Conservation (phyloP, 2,888 invertebrate species). For the Acronicta psi region DNA sequence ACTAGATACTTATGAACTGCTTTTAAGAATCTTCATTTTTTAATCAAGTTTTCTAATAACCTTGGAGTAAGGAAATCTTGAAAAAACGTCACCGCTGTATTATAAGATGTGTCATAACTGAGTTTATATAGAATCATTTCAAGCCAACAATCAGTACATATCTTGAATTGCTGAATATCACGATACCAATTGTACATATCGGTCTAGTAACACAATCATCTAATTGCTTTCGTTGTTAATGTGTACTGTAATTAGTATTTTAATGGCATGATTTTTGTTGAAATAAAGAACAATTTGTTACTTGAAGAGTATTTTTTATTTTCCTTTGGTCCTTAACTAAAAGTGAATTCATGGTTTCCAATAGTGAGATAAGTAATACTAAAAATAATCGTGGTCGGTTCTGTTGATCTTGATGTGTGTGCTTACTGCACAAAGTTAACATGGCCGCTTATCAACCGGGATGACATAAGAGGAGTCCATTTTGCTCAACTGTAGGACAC, state of each 20-base stretch:
- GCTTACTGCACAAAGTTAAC: too few species aligned
- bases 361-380: too few species aligned
- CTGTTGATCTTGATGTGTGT: too few species aligned
- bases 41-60: conserved; percentile 47
- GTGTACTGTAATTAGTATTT: conserved; percentile 74
- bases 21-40: conserved; percentile 48
- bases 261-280: conserved; percentile 74
- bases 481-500: too few species aligned
- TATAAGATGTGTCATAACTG: conserved; percentile 13
- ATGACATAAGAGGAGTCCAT: too few species aligned
- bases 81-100: conserved; percentile 6
- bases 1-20: conserved; percentile 45
- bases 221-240: conserved; percentile 77
- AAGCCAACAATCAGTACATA: conserved; percentile 44
- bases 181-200: conserved; percentile 70
- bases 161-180: conserved; percentile 62
- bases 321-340: neutral
- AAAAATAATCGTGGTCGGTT: too few species aligned
- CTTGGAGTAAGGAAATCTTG: conserved; percentile 23
- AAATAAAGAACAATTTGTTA: conserved; percentile 76
- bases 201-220: conserved; percentile 62
- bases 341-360: too few species aligned
- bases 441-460: too few species aligned
- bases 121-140: conserved; percentile 36
- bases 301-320: conserved; percentile 47